Percentiles rank a stretch among this genome's conserved stretches.
Conservation (phyloP, 2,797 vertebrate species). For the Columba guinea region DNA sequence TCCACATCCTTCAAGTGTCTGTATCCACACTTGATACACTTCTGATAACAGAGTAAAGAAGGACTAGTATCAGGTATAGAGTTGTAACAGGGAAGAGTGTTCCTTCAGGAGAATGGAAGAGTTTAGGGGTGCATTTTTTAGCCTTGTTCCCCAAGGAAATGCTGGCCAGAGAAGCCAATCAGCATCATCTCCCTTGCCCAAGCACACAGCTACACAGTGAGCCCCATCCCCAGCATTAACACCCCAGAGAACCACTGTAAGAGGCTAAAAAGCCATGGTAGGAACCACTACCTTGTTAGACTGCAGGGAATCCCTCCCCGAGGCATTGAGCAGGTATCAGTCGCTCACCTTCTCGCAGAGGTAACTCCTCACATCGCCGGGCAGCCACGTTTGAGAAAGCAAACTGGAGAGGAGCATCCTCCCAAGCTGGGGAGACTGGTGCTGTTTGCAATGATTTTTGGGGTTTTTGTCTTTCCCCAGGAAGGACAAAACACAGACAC, state of each 20-base stretch:
- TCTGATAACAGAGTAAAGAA: neutral
- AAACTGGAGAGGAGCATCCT: neutral
- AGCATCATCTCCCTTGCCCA: neutral
- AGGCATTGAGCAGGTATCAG: neutral
- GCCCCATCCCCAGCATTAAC: neutral
- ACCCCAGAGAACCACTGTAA: neutral
- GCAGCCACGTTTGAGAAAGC: neutral
- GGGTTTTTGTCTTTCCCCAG: neutral
- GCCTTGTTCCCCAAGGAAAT: neutral
- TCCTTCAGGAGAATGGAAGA: neutral
- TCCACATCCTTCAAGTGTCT: neutral
- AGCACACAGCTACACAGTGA: neutral
- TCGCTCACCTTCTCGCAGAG: neutral
- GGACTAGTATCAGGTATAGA: neutral
- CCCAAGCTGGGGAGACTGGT: neutral
- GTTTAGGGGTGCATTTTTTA: neutral
- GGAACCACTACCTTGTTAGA: neutral
- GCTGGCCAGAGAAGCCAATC: neutral
- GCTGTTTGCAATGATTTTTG: neutral
- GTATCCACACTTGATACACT: neutral
- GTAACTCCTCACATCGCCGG: neutral
- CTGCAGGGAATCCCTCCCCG: neutral
- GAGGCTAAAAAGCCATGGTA: neutral
- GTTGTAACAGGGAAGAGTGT: neutral
- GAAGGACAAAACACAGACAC: neutral